These are phyloP conservation scores for Sylvia atricapilla DNA, from an alignment of 2,113 vertebrate species.

Conservation along the genomic window DNA sequence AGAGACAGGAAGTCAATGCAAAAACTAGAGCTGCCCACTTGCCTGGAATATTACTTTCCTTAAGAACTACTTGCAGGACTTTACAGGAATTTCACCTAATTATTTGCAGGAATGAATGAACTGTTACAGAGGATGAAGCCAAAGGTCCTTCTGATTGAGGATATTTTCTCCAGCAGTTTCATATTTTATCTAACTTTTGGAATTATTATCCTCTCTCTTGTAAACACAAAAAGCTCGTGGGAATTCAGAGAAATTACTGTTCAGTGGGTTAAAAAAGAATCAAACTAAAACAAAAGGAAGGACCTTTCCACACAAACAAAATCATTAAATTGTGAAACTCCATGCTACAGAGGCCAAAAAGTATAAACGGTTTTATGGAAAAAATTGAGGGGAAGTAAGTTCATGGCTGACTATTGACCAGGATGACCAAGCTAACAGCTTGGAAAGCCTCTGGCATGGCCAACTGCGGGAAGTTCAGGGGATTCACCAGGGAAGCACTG, in stretches of 20 bases:
- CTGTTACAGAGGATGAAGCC: not conserved
- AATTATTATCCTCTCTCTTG: not conserved
- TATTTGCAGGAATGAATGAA: not conserved
- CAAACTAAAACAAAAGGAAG: not conserved
- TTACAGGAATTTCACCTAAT: constrained; percentile 23
- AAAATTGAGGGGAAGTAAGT: not conserved
- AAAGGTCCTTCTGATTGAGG: not conserved
- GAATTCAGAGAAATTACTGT: not conserved
- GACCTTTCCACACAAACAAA: constrained; percentile 48
- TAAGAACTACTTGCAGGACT: not conserved
- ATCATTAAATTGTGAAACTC: constrained; percentile 52
- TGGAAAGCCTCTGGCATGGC: not conserved
- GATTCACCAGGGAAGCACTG: not conserved
- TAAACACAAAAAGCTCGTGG: constrained; percentile 16
- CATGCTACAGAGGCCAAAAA: not conserved
- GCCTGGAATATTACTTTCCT: not conserved
- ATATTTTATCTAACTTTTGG: not conserved
- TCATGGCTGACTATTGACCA: not conserved
- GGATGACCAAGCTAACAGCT: not conserved
- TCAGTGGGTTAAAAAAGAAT: not conserved
- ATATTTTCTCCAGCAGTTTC: not conserved
- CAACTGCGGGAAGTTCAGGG: not conserved
- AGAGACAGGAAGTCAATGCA: not conserved
- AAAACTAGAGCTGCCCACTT: not conserved
- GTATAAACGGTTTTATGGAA: constrained; percentile 6